Conservation (phyloP, 2,888 invertebrate species). For the Lordiphosa andalusiaca region DNA sequence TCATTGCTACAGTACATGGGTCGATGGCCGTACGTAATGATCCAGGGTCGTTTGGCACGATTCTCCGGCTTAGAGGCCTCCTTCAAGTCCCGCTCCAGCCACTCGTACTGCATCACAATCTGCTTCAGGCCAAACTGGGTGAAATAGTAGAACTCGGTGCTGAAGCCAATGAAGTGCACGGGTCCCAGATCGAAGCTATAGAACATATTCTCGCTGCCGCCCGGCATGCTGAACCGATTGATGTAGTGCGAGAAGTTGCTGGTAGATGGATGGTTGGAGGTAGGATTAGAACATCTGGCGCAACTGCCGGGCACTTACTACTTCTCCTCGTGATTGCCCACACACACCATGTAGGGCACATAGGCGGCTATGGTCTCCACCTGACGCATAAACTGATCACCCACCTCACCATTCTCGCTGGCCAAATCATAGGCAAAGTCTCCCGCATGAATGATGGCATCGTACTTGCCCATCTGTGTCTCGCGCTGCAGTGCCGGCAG, state of each 20-base stretch:
- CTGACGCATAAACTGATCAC: slow-evolving; percentile 96
- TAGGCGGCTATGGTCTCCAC: slow-evolving; percentile 93
- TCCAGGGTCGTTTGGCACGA: slow-evolving; percentile 88
- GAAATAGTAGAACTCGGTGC: slow-evolving; percentile 97
- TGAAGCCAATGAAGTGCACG: slow-evolving; percentile 93
- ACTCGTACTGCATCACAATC: slow-evolving; percentile 89
- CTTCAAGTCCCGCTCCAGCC: slow-evolving; percentile 91
- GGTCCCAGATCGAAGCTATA: slow-evolving; percentile 95
- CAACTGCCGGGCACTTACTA: slow-evolving; percentile 83
- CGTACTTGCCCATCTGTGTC: slow-evolving; percentile 88
- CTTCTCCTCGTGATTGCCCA: slow-evolving; percentile 94
- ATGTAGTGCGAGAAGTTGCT: slow-evolving; percentile 98
- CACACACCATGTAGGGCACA: slow-evolving; percentile 95
- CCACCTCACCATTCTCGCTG: slow-evolving; percentile 88
- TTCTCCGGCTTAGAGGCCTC: slow-evolving; percentile 88
- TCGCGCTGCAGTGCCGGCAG: slow-evolving; percentile 92
- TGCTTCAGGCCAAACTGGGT: slow-evolving; percentile 91
- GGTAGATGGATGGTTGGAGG: slow-evolving; percentile 32
- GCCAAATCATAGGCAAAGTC: slow-evolving; percentile 98
- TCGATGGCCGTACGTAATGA: slow-evolving; percentile 90
- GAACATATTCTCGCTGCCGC: slow-evolving; percentile 85
- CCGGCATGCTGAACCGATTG: slow-evolving; percentile 95
- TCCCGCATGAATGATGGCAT: slow-evolving; percentile 94
- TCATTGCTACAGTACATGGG: slow-evolving; percentile 95
- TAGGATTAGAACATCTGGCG: background rate